These are phyloP conservation scores for Atta texana DNA, from an alignment of 1,140 invertebrate species.

Conservation along the genomic window DNA sequence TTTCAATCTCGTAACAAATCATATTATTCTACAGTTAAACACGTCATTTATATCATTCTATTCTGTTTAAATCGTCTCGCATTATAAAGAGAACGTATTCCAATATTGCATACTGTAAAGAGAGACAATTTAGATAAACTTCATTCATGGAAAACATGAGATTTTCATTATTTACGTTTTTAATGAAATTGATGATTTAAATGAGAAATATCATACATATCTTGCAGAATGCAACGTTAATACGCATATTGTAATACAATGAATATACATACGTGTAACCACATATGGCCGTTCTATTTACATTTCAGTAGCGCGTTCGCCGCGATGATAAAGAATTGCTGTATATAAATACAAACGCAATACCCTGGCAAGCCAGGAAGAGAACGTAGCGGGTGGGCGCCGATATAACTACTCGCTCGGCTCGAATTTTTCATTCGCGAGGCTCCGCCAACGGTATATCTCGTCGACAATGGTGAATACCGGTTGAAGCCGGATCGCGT, in stretches of 20 bases:
- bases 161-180: slow-evolving; percentile 10
- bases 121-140: background rate
- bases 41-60: slow-evolving; percentile 36
- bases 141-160: background rate
- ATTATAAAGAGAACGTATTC: background rate
- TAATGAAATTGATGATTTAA: slow-evolving; percentile 25
- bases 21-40: slow-evolving; percentile 48
- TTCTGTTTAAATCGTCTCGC: slow-evolving; percentile 24
- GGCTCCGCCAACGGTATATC: slow-evolving; percentile 46
- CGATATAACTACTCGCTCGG: slow-evolving; percentile 51
- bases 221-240: background rate
- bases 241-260: background rate
- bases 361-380: slow-evolving; percentile 6
- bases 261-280: background rate
- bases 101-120: background rate
- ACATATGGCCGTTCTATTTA: slow-evolving; percentile 12
- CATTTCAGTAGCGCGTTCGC: slow-evolving; percentile 37
- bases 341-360: slow-evolving; percentile 21
- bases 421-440: slow-evolving; percentile 62
- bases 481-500: slow-evolving; percentile 48
- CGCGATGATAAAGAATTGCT: slow-evolving; percentile 46
- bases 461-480: slow-evolving; percentile 57
- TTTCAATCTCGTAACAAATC: slow-evolving; percentile 59
- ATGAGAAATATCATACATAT: background rate
- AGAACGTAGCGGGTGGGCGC: background rate